A percentile compares a stretch with the other conserved stretches of the same genome.
phyloP scores from a whole-genome alignment of 2,797 vertebrate genomes.

The Muscicapa comitata region DNA sequence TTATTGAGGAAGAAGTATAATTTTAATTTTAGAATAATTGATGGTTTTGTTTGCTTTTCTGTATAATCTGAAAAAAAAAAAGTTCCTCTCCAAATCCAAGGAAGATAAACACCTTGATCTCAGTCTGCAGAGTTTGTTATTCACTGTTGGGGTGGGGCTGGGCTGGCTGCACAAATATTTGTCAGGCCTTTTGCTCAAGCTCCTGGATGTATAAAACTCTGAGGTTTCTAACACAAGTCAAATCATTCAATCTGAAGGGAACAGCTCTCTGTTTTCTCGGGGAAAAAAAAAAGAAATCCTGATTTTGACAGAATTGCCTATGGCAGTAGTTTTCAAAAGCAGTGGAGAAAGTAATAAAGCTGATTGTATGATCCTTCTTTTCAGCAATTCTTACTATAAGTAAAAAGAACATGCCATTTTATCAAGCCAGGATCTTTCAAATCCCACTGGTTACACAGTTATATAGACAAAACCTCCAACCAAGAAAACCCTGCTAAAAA shows the following conservation, averaged over 20 bases:
- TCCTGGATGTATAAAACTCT: background rate
- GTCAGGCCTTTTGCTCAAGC: background rate
- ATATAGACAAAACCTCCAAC: background rate
- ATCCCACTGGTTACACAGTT: background rate
- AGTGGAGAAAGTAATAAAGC: background rate
- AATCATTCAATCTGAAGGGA: background rate
- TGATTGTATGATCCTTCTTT: background rate
- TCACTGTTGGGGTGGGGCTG: background rate
- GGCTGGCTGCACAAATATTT: background rate
- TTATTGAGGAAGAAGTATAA: background rate
- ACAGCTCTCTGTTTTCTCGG: background rate
- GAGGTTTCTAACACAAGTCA: background rate
- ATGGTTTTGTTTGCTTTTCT: background rate
- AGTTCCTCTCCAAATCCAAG: background rate
- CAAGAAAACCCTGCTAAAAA: background rate
- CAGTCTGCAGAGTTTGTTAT: accelerated
- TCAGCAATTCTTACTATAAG: background rate
- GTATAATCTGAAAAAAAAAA: background rate
- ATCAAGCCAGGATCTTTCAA: background rate
- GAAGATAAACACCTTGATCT: background rate
- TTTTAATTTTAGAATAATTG: background rate
- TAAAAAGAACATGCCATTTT: background rate
- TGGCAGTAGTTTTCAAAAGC: background rate
- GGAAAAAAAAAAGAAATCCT: background rate
- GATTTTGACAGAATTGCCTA: background rate